Evolutionary conservation across 92 coral and sea anemone genomes (phyloP).

Genomic region (Heteractis magnifica): DNA sequence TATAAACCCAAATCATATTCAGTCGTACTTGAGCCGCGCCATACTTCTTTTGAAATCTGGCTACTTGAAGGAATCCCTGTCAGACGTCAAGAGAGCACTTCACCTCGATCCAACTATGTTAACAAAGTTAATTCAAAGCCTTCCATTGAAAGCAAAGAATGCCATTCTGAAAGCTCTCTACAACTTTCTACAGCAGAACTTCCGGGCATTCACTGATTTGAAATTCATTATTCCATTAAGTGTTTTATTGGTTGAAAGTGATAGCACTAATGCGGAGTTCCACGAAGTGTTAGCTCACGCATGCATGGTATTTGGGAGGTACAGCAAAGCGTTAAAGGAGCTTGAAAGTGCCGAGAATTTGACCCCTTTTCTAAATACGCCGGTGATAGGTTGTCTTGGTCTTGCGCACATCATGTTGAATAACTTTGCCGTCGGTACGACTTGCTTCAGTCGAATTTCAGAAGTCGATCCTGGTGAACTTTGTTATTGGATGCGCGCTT

Average conservation of each 20-base stretch:
- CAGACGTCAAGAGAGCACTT: constrained; percentile 63
- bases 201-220: constrained; percentile 64
- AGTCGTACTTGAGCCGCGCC: constrained; percentile 59
- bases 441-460: constrained; percentile 63
- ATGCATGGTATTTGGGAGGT: constrained; percentile 67
- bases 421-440: constrained; percentile 55
- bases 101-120: constrained; percentile 56
- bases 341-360: constrained; percentile 66
- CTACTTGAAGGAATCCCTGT: constrained; percentile 50
- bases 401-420: constrained; percentile 74
- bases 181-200: constrained; percentile 73
- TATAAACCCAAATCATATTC: constrained; percentile 46
- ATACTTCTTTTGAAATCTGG: constrained; percentile 30
- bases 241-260: constrained; percentile 65
- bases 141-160: constrained; percentile 51
- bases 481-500: constrained; percentile 53
- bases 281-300: constrained; percentile 86
- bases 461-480: constrained; percentile 64
- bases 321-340: constrained; percentile 69
- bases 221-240: constrained; percentile 70
- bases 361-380: constrained; percentile 57
- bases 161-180: constrained; percentile 61
- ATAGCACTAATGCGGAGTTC: constrained; percentile 50
- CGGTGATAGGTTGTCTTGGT: constrained; percentile 74
- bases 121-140: constrained; percentile 53